Evolutionary conservation across 35 echinoderm and acorn worm genomes (phyloP).

Genomic region (Holothuria glaberrima): DNA sequence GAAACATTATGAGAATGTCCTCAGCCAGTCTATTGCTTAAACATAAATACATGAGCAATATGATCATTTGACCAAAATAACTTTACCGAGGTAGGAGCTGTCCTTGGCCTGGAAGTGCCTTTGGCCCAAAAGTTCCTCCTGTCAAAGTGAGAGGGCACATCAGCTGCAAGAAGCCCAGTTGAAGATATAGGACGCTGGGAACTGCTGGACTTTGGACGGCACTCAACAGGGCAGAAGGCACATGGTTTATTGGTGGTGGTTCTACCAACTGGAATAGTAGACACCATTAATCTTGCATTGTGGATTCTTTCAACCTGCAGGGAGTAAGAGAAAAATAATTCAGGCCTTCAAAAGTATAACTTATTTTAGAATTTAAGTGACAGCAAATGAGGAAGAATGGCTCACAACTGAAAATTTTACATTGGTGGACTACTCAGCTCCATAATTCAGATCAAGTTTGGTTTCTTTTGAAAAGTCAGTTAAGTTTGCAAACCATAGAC

Average conservation of each 20-base stretch:
- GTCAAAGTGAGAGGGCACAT: slow-evolving; percentile 84
- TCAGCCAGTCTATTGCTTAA: no score
- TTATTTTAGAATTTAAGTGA: not conserved
- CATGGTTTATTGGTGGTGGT: slow-evolving; percentile 63
- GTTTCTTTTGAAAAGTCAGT: no score
- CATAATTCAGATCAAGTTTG: no score
- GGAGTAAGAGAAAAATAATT: not conserved
- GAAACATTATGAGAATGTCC: no score
- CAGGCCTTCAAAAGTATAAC: no score
- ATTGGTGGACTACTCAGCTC: no score
- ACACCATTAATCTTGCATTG: slow-evolving; percentile 45
- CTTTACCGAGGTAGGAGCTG: slow-evolving; percentile 80
- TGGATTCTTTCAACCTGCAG: slow-evolving; percentile 54
- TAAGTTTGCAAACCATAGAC: no score
- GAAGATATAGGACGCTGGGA: slow-evolving; percentile 86
- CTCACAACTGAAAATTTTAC: no score
- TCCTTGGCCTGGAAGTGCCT: slow-evolving; percentile 71
- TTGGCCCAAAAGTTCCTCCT: slow-evolving; percentile 68
- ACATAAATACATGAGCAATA: no score
- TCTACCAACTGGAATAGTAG: slow-evolving; percentile 51
- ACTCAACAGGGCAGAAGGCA: slow-evolving; percentile 89
- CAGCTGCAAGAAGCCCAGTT: slow-evolving; percentile 84
- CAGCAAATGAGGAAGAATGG: not conserved
- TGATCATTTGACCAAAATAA: no score
- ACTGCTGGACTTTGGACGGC: slow-evolving; percentile 80